Conservation (phyloP, 2,888 invertebrate species). For the Epirrhoe tristata region DNA sequence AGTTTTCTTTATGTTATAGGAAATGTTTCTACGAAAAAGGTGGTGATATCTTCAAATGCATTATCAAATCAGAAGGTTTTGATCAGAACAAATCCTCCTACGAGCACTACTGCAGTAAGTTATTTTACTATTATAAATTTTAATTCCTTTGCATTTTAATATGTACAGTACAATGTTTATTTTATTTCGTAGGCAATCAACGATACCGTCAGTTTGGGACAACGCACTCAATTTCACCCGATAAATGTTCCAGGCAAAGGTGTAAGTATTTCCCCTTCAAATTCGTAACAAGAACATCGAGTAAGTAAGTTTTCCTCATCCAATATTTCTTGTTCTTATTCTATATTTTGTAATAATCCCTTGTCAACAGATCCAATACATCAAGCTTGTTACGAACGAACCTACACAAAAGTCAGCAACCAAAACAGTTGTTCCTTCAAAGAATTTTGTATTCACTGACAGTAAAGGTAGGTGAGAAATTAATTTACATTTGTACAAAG, state of each 20-base stretch:
- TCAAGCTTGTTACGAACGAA: constrained; percentile 87
- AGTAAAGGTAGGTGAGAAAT: constrained; percentile 60
- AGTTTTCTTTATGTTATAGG: constrained; percentile 40
- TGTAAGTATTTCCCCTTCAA: constrained; percentile 37
- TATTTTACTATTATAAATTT: background rate
- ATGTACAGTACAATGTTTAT: background rate
- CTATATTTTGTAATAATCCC: background rate
- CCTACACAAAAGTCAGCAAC: constrained; percentile 44
- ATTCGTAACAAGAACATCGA: too few relatives aligned
- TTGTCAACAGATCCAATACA: constrained; percentile 87
- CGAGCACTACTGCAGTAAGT: constrained; percentile 59
- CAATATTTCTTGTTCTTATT: too few relatives aligned
- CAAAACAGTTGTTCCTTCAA: constrained; percentile 51
- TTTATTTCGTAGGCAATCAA: constrained; percentile 55
- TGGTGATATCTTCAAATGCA: constrained; percentile 61
- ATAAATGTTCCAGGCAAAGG: constrained; percentile 90
- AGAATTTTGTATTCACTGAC: constrained; percentile 70
- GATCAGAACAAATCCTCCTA: constrained; percentile 62
- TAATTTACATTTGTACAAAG: background rate
- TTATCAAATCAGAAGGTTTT: constrained; percentile 64
- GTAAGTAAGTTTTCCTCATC: too few relatives aligned
- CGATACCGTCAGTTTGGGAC: constrained; percentile 51
- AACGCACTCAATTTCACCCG: constrained; percentile 87
- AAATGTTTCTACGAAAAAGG: constrained; percentile 60
- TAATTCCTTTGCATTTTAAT: background rate